These are phyloP conservation scores for Pollenia labialis DNA, from an alignment of 2,888 invertebrate species.

Conservation along the genomic window DNA sequence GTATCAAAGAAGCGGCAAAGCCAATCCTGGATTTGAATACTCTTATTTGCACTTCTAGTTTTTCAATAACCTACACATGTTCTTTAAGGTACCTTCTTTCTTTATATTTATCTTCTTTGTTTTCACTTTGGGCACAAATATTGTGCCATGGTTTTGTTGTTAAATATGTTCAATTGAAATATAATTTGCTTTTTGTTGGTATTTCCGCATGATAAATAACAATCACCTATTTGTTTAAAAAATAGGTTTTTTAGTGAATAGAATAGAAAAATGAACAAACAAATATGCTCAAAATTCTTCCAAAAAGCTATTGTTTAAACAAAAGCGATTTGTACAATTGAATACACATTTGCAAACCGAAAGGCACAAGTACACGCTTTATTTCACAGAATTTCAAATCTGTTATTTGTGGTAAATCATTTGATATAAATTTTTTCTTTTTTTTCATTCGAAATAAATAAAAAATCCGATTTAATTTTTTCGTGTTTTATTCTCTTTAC, in stretches of 20 bases:
- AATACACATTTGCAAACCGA: slow-evolving; percentile 2
- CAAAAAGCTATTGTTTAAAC: not conserved
- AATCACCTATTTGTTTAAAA: not conserved
- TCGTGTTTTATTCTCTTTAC: not conserved
- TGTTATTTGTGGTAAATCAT: slow-evolving; percentile 45
- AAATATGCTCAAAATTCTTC: not conserved
- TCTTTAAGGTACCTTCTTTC: no score
- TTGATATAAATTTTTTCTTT: slow-evolving; percentile 25
- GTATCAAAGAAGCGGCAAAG: no score
- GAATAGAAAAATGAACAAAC: not conserved
- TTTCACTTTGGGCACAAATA: no score
- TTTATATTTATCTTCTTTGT: no score
- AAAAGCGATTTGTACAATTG: slow-evolving; percentile 7
- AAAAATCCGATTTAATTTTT: not conserved
- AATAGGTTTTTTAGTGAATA: not conserved
- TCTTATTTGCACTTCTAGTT: no score
- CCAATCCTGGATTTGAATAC: no score
- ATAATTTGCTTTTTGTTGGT: not conserved
- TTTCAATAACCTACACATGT: no score
- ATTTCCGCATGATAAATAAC: not conserved
- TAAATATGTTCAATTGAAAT: not conserved
- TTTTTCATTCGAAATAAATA: not conserved
- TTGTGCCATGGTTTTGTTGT: not conserved
- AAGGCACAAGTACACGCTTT: not conserved
- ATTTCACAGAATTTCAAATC: slow-evolving; percentile 30